Evolutionary conservation across 1,140 invertebrate genomes (phyloP).

Genomic region (Oscheius sp.): DNA sequence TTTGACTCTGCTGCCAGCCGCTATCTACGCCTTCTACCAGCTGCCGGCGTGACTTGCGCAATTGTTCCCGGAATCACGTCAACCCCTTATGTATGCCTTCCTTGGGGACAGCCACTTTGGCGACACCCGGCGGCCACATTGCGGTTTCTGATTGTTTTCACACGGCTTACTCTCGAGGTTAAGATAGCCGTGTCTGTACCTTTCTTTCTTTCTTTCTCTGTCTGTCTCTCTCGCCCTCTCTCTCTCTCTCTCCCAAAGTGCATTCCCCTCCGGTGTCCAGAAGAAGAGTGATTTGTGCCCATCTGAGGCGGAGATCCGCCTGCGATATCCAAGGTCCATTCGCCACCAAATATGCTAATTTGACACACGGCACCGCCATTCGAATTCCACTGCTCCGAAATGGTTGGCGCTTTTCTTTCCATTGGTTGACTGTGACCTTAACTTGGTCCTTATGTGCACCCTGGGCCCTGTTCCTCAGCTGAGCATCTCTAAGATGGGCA

Average conservation of each 20-base stretch:
- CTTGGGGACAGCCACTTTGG: neutral
- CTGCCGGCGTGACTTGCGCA: neutral
- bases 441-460: neutral
- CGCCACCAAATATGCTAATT: neutral
- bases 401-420: neutral
- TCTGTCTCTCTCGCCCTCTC: neutral
- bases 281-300: slow-evolving; percentile 1
- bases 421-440: neutral
- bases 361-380: neutral
- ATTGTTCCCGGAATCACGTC: neutral
- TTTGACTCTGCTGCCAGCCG: too few relatives aligned
- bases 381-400: neutral
- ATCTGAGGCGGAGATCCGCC: neutral
- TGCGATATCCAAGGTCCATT: neutral
- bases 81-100: neutral
- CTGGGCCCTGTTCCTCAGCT: neutral
- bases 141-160: neutral
- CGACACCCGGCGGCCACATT: neutral
- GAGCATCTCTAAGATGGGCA: too few relatives aligned
- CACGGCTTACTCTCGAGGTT: neutral
- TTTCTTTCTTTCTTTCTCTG: neutral
- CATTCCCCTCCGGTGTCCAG: too few relatives aligned
- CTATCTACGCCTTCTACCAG: too few relatives aligned
- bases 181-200: neutral
- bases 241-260: too few relatives aligned